These are phyloP conservation scores for Acleris literana DNA, from an alignment of 2,888 invertebrate species.

Conservation along the genomic window DNA sequence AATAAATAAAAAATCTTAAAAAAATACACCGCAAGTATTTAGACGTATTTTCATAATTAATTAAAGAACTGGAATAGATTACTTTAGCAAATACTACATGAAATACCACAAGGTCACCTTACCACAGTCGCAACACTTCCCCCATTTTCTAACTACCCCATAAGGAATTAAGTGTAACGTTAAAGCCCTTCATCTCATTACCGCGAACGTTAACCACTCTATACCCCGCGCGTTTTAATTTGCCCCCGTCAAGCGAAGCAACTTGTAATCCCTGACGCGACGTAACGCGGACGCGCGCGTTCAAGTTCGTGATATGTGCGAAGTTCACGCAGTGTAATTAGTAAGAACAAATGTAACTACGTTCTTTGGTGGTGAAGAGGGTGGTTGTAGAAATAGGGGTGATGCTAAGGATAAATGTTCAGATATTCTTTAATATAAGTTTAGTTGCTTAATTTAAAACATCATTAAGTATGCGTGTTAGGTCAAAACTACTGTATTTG, in stretches of 20 bases:
- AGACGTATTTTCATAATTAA: no score
- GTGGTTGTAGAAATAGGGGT: conserved; percentile 12
- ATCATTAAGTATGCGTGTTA: no score
- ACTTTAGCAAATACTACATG: no score
- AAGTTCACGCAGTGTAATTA: conserved; percentile 35
- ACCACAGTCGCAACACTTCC: no score
- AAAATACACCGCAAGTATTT: no score
- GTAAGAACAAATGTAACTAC: conserved; percentile 33
- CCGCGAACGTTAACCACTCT: conserved; percentile 15
- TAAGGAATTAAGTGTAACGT: background rate
- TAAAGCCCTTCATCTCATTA: conserved; percentile 24
- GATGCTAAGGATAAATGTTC: background rate
- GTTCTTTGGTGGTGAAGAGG: conserved; percentile 27
- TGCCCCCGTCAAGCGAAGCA: conserved; percentile 19
- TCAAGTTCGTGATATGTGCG: conserved; percentile 30
- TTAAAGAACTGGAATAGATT: no score
- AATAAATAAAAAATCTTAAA: no score
- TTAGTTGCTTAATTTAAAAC: no score
- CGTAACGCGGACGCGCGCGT: conserved; percentile 24
- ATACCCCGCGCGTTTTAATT: conserved; percentile 31
- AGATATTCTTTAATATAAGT: background rate
- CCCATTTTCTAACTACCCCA: background rate
- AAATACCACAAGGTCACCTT: no score
- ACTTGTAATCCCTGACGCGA: conserved; percentile 30
- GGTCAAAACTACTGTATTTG: no score